Evolutionary conservation across 1,140 invertebrate species (phyloP).

Genomic region (Cydia pomonella): DNA sequence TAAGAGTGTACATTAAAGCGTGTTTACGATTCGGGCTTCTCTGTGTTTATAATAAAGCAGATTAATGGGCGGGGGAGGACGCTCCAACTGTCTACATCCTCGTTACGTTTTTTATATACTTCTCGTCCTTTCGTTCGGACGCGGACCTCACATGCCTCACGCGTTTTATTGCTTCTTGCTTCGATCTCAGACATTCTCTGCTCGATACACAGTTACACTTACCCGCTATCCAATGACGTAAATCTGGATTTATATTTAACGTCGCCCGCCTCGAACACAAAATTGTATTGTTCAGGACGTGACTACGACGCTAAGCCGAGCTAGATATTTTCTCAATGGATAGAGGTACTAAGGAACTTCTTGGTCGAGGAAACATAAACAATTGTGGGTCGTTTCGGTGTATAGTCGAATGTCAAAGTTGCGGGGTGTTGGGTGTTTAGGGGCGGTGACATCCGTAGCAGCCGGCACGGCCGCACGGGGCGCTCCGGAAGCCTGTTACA

Average conservation of each 20-base stretch:
- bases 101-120: constrained; percentile 62
- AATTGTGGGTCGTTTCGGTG: constrained; percentile 34
- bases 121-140: constrained; percentile 61
- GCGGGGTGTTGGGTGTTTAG: constrained; percentile 33
- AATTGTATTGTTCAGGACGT: constrained; percentile 33
- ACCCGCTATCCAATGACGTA: constrained; percentile 31
- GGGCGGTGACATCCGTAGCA: constrained; percentile 43
- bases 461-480: constrained; percentile 27
- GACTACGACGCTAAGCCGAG: constrained; percentile 27
- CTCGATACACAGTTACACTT: constrained; percentile 25
- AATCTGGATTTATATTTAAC: constrained; percentile 33
- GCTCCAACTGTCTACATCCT: constrained; percentile 57
- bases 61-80: constrained; percentile 62
- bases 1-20: constrained; percentile 57
- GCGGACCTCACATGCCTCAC: constrained; percentile 56
- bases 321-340: constrained; percentile 31
- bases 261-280: constrained; percentile 22
- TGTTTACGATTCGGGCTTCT: constrained; percentile 73
- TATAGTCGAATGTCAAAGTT: constrained; percentile 41
- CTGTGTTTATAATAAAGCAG: constrained; percentile 74
- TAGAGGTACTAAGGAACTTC: constrained; percentile 31
- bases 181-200: constrained; percentile 40
- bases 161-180: constrained; percentile 62
- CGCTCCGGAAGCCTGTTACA: constrained; percentile 39
- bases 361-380: constrained; percentile 39